Conservation (phyloP, 2,113 vertebrate species). For the Cathartes aura region DNA sequence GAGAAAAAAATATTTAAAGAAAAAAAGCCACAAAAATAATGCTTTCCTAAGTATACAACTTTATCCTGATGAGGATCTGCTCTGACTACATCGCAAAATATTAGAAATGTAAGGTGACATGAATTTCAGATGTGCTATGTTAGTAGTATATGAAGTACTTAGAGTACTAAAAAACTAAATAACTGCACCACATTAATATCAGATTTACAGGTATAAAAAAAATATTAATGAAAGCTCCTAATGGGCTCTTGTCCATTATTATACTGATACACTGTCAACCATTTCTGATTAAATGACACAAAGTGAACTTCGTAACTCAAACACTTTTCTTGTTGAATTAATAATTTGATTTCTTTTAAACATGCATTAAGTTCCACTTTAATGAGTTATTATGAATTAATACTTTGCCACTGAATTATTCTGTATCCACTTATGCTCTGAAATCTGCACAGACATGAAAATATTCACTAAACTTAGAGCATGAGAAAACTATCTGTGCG, state of each 20-base stretch:
- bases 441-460: background rate
- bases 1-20: rapidly evolving
- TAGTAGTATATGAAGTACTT: background rate
- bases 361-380: background rate
- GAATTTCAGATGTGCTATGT: background rate
- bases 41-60: background rate
- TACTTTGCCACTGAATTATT: background rate
- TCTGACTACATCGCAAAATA: background rate
- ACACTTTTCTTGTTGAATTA: background rate
- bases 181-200: background rate
- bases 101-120: background rate
- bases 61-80: background rate
- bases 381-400: background rate
- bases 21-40: background rate
- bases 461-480: background rate
- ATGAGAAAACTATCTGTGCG: no score
- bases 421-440: background rate
- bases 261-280: background rate
- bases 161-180: background rate
- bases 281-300: background rate
- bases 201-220: background rate
- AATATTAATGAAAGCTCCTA: background rate
- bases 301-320: background rate
- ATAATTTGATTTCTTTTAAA: background rate
- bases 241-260: background rate